These are phyloP conservation scores for Pomacea maculata DNA, from an alignment of 1,140 invertebrate genomes.

Conservation along the genomic window DNA sequence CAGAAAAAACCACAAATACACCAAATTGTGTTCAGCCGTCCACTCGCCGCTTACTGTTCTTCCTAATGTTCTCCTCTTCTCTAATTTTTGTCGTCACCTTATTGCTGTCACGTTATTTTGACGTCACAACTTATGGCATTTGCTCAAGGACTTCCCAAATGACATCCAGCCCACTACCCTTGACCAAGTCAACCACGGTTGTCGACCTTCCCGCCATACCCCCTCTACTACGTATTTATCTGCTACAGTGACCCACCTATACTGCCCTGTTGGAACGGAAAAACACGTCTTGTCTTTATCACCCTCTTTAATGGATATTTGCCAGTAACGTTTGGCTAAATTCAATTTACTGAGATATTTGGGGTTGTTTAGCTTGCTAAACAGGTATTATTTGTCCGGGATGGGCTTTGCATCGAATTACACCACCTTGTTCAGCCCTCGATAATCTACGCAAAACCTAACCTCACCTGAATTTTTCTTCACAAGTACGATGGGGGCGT, in stretches of 20 bases:
- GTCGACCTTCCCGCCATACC: too few species aligned
- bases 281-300: slow-evolving; percentile 24
- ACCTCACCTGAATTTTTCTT: slow-evolving; percentile 64
- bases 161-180: too few species aligned
- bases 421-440: slow-evolving; percentile 36
- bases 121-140: too few species aligned
- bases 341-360: slow-evolving; percentile 21
- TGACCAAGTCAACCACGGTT: too few species aligned
- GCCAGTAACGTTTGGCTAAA: slow-evolving; percentile 35
- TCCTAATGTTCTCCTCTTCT: too few species aligned
- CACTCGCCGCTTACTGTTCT: too few species aligned
- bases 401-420: slow-evolving; percentile 44
- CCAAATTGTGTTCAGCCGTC: too few species aligned
- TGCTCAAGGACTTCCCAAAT: too few species aligned
- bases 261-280: slow-evolving; percentile 22
- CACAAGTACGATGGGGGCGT: slow-evolving; percentile 68
- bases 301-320: slow-evolving; percentile 16
- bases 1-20: too few species aligned
- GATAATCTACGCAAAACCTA: slow-evolving; percentile 69
- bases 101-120: too few species aligned
- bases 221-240: too few species aligned
- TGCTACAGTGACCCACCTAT: slow-evolving; percentile 14
- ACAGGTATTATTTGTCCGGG: slow-evolving; percentile 41
- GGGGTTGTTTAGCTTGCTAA: slow-evolving; percentile 13
- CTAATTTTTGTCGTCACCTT: too few species aligned